phyloP scores from a whole-genome alignment of 1,140 invertebrate species.

The Drosophila orosa region DNA sequence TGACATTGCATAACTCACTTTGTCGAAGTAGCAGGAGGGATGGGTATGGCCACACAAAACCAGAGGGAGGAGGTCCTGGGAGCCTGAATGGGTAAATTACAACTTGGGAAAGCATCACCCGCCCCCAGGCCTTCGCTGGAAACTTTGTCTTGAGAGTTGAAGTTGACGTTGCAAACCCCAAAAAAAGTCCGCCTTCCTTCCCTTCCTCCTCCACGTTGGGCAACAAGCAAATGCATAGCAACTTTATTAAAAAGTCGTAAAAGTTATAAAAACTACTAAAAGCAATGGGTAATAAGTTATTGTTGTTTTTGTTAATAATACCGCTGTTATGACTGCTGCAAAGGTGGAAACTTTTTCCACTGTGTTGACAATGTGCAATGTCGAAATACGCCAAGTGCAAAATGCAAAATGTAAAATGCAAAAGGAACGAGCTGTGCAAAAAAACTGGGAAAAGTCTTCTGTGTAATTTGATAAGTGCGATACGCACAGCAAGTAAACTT shows the following conservation, averaged over 20 bases:
- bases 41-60: background rate
- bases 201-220: conserved; percentile 5
- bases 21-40: conserved; percentile 10
- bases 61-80: too few relatives aligned
- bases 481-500: conserved; percentile 37
- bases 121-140: conserved; percentile 42
- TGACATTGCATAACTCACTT: conserved; percentile 71
- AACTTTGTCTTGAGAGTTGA: conserved; percentile 72
- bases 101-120: conserved; percentile 45
- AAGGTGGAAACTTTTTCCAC: conserved; percentile 33
- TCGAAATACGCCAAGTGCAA: conserved; percentile 35
- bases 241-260: conserved; percentile 83
- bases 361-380: conserved; percentile 50
- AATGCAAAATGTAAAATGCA: conserved; percentile 26
- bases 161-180: conserved; percentile 29
- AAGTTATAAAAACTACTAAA: conserved; percentile 83
- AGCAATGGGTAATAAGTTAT: conserved; percentile 81
- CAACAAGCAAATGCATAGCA: conserved; percentile 78
- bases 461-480: conserved; percentile 58
- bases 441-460: conserved; percentile 24
- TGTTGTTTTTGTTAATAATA: conserved; percentile 59
- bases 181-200: conserved; percentile 2
- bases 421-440: conserved; percentile 2
- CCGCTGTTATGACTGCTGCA: conserved; percentile 32
- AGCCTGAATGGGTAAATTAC: conserved; percentile 57